Evolutionary conservation across 2,113 vertebrate species (phyloP).

Genomic region (Phaethon lepturus): DNA sequence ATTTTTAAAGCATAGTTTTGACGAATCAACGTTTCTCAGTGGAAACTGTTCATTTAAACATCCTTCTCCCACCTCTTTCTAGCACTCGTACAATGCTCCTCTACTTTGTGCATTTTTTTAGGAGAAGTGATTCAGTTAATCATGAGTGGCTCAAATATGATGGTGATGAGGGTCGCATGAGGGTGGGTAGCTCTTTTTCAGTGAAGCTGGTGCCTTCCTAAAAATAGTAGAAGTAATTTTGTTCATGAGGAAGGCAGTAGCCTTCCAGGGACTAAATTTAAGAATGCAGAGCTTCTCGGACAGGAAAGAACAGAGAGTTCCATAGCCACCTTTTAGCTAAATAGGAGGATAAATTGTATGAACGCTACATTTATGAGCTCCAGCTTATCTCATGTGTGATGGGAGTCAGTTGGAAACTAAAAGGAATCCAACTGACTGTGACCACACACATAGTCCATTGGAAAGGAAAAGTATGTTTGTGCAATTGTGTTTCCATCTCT

Average conservation of each 20-base stretch:
- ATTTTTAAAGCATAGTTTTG: not conserved
- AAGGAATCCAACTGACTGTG: conserved; percentile 41
- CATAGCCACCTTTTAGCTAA: not conserved
- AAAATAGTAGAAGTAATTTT: not conserved
- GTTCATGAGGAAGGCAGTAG: not conserved
- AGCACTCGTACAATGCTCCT: not conserved
- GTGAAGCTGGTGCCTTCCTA: not conserved
- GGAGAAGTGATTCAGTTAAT: not conserved
- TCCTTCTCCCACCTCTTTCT: not conserved
- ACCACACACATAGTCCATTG: conserved; percentile 54
- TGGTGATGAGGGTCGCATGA: not conserved
- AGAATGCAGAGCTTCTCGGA: not conserved
- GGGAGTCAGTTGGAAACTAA: conserved; percentile 51
- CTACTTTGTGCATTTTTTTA: not conserved
- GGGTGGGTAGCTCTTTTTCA: not conserved
- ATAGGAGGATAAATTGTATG: not conserved
- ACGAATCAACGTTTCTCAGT: not conserved
- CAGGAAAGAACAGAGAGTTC: not conserved
- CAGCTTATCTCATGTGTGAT: conserved; percentile 36
- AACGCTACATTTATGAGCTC: conserved; percentile 8
- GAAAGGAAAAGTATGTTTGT: conserved; percentile 64
- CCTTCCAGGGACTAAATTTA: not conserved
- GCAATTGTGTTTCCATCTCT: conserved; percentile 32
- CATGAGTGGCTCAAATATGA: not conserved
- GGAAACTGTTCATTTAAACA: conserved; percentile 4